These are phyloP conservation scores for Phrynosoma platyrhinos DNA, from an alignment of 2,113 vertebrate genomes.

Conservation along the genomic window DNA sequence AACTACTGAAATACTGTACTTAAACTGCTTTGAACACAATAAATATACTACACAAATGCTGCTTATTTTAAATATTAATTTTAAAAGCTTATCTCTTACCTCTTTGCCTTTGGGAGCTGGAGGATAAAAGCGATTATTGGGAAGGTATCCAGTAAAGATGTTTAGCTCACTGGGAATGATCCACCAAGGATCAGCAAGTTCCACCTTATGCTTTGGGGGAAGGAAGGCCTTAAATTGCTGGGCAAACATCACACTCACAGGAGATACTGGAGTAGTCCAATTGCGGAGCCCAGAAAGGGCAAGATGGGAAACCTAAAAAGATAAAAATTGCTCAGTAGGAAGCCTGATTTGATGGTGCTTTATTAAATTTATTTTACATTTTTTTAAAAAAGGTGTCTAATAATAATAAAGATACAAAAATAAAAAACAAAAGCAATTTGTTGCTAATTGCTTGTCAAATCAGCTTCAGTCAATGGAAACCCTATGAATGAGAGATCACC, in stretches of 20 bases:
- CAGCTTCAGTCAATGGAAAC: no score
- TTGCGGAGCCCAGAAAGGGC: conserved; percentile 90
- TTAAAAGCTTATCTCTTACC: conserved; percentile 71
- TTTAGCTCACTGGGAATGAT: conserved; percentile 93
- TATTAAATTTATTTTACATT: no score
- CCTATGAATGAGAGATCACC: no score
- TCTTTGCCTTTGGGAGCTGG: conserved; percentile 92
- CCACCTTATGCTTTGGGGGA: conserved; percentile 85
- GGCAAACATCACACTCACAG: conserved; percentile 80
- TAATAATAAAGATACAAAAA: no score
- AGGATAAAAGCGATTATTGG: conserved; percentile 96
- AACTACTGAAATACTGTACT: background rate
- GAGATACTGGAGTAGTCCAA: conserved; percentile 85
- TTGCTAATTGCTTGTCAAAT: no score
- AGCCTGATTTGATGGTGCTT: background rate
- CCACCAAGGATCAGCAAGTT: conserved; percentile 92
- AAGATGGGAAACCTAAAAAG: conserved; percentile 86
- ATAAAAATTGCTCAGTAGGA: background rate
- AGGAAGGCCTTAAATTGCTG: conserved; percentile 90
- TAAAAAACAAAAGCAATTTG: no score
- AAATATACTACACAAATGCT: background rate
- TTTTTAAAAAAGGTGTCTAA: no score
- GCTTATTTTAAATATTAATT: background rate
- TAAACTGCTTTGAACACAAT: background rate
- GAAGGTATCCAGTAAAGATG: conserved; percentile 94